These are phyloP conservation scores for Steatornis caripensis DNA, from an alignment of 2,113 vertebrate genomes.

Conservation along the genomic window DNA sequence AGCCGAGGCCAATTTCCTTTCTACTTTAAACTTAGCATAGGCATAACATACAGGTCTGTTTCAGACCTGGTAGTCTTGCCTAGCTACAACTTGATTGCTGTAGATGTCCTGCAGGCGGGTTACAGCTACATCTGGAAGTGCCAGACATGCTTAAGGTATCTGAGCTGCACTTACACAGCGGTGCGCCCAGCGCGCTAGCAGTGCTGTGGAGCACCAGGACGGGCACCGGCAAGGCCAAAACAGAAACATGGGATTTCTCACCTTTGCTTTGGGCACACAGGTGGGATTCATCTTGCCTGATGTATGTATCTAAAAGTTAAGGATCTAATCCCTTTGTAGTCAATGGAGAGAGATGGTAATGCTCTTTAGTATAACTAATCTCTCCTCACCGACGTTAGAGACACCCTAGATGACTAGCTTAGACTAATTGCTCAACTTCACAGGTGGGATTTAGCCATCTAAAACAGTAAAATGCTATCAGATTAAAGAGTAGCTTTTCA, in stretches of 20 bases:
- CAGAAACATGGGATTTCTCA: not conserved
- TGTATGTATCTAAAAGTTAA: not conserved
- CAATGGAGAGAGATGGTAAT: not conserved
- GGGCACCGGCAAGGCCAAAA: rapidly evolving
- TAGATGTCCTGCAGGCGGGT: not conserved
- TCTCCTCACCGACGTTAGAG: not conserved
- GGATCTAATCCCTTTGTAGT: not conserved
- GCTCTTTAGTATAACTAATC: slow-evolving; percentile 43
- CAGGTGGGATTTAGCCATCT: slow-evolving; percentile 17
- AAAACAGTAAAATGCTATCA: slow-evolving; percentile 30
- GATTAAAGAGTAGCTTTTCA: slow-evolving; percentile 35
- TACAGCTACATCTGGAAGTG: not conserved
- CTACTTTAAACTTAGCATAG: not conserved
- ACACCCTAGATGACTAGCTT: slow-evolving; percentile 18
- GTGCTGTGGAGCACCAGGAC: not conserved
- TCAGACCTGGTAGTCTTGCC: not conserved
- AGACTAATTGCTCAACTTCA: slow-evolving; percentile 45
- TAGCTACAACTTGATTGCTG: not conserved
- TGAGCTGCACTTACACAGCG: not conserved
- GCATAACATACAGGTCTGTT: not conserved
- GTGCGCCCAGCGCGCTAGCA: rapidly evolving
- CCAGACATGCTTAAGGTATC: not conserved
- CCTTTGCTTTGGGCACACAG: not conserved
- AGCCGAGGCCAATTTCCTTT: not conserved
- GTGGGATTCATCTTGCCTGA: not conserved